Evolutionary conservation across 2,888 invertebrate genomes (phyloP), one percentile per base, ranked within the genome.

Genomic region (Carterocephalus palaemon): DNA sequence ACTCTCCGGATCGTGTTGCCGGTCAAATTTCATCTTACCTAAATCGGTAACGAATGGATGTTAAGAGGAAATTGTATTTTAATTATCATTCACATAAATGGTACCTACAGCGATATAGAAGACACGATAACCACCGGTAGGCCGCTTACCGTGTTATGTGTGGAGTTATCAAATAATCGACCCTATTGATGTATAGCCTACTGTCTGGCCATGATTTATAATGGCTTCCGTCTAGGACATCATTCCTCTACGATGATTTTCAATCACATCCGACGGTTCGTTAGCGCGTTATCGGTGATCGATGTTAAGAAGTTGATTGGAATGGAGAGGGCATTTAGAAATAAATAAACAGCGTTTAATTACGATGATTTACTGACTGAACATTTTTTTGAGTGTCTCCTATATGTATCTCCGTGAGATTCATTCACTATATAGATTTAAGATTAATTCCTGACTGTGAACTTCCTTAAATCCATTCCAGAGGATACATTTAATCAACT

Each of bases 191-290:
- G 83, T 76, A 83, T 82, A 73, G 63, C 79, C 81, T 79, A 78
- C 85, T 75, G 85, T 82, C 80, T 56, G 55, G 50, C 55, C 58
- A 76, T 85, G 85, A 85, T 86, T 85, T 78, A 86, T 86, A 80
- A 75, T 76, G 68, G 77, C 83, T 85, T 82, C 84, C 81, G 85
- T 76, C 73, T 82, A 82, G 80, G 83, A 86, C 84, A 85, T 73
- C 76, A 75, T 82, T 78, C 71, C 81, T 80, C 70, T 66, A 67
- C 74, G 79, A 82, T 84, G 84, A 85, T 84, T 86, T 84, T 83
- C 85, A 85, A 86, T 85, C 85, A 85, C 74, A 84, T 80, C 75
- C 74, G 82, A 81, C 70, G 84, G 75, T 85, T 86, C 85, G 85
- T 86, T 86, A 86, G 81, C 72, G 67, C 54, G 51, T 64, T 78